Evolutionary conservation across 2,797 vertebrate species (phyloP).

Genomic region (Eulemur coronatus): DNA sequence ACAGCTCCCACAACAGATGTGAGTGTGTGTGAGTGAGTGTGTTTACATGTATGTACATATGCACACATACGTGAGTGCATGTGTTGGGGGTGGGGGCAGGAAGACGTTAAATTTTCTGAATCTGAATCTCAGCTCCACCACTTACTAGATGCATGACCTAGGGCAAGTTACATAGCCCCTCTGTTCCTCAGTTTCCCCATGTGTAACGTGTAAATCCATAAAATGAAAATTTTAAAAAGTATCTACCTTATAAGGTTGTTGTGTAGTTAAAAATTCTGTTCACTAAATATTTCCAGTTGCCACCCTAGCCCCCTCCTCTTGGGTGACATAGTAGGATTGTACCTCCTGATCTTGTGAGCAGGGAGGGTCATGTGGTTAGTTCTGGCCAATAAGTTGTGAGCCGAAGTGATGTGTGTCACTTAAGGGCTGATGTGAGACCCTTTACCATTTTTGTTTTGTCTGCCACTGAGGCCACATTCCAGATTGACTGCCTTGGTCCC

Average conservation of each 20-base stretch:
- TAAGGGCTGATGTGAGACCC: background rate
- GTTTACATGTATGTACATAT: background rate
- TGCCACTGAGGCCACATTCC: background rate
- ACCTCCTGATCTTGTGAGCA: background rate
- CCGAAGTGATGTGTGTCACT: background rate
- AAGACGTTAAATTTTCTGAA: background rate
- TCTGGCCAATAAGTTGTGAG: background rate
- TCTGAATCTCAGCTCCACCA: background rate
- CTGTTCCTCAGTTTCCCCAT: background rate
- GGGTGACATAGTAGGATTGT: background rate
- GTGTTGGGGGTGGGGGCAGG: background rate
- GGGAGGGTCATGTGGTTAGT: background rate
- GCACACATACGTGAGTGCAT: background rate
- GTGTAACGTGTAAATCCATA: background rate
- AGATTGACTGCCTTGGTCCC: background rate
- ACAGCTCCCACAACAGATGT: background rate
- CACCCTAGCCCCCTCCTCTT: background rate
- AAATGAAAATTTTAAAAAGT: background rate
- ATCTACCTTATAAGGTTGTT: background rate
- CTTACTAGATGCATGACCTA: background rate
- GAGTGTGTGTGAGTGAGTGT: background rate
- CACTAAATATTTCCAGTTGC: background rate
- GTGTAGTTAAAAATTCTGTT: background rate
- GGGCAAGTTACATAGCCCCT: background rate
- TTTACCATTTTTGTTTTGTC: constrained; percentile 9